phyloP scores from a whole-genome alignment of 2,888 invertebrate genomes.

The Rhorus exstirpatorius region DNA sequence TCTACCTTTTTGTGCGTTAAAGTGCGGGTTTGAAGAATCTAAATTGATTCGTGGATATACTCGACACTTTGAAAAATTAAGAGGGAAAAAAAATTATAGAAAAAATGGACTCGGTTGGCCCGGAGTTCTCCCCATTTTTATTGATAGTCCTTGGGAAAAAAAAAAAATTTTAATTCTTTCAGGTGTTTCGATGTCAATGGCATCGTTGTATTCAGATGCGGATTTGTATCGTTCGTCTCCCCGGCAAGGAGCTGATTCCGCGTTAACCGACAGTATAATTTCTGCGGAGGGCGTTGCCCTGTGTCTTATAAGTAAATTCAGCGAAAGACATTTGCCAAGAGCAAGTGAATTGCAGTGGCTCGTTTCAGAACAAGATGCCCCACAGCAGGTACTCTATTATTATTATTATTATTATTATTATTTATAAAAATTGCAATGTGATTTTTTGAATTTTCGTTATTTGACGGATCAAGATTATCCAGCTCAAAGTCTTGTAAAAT shows the following conservation, averaged over 20 bases:
- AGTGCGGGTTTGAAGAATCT: too few species aligned
- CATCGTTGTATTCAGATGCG: slow-evolving; percentile 89
- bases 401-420: too few species aligned
- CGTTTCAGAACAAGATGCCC: slow-evolving; percentile 92
- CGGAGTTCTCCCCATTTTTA: too few species aligned
- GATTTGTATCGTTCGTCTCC: slow-evolving; percentile 85
- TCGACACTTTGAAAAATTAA: too few species aligned
- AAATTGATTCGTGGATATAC: too few species aligned
- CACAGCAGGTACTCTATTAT: slow-evolving; percentile 87
- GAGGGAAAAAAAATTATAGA: too few species aligned
- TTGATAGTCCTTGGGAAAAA: not conserved
- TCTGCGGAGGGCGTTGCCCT: slow-evolving; percentile 94
- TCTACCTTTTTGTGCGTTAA: too few species aligned
- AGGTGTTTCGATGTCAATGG: slow-evolving; percentile 89
- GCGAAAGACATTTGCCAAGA: slow-evolving; percentile 91
- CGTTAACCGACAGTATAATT: slow-evolving; percentile 86
- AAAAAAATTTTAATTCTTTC: slow-evolving; percentile 35
- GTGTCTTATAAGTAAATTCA: slow-evolving; percentile 91
- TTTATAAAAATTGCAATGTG: not conserved
- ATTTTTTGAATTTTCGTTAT: slow-evolving; percentile 4
- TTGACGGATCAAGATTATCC: too few species aligned
- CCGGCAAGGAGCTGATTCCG: slow-evolving; percentile 85
- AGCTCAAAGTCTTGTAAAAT: too few species aligned
- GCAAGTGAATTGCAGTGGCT: slow-evolving; percentile 94
- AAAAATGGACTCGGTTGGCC: too few species aligned